Conservation (phyloP, 2,888 invertebrate genomes). For the Halictus ligatus region DNA sequence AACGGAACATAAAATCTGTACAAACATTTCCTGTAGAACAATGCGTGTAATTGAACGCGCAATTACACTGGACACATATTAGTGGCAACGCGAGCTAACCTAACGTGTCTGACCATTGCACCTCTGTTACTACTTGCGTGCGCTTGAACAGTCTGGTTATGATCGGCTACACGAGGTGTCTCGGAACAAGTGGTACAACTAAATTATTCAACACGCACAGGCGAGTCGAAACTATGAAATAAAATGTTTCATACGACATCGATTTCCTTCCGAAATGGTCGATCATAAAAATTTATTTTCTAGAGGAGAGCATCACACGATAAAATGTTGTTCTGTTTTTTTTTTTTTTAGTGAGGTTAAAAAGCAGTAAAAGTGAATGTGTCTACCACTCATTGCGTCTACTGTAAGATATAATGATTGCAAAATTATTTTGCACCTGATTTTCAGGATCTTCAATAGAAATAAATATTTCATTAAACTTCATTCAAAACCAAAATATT, state of each 20-base stretch:
- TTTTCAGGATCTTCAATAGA: too few species aligned
- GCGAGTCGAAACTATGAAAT: not conserved
- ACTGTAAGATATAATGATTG: not conserved
- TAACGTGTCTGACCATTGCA: not conserved
- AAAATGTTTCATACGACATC: not conserved
- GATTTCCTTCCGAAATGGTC: not conserved
- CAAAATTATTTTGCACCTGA: not conserved
- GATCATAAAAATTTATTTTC: not conserved
- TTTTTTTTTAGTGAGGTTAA: not conserved
- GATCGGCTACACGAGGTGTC: not conserved
- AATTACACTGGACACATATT: not conserved
- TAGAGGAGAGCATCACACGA: not conserved
- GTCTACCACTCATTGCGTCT: not conserved
- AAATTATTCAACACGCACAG: not conserved
- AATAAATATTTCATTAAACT: too few species aligned
- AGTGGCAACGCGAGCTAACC: not conserved
- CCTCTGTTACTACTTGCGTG: slow-evolving; percentile 1
- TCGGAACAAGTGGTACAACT: not conserved
- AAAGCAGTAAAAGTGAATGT: not conserved
- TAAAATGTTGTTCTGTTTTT: not conserved
- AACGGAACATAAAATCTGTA: not conserved
- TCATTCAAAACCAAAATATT: too few species aligned
- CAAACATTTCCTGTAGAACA: not conserved
- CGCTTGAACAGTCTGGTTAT: not conserved
- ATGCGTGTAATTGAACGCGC: not conserved